Evolutionary conservation across 2,888 invertebrate genomes (phyloP).

Genomic region (Tetramorium bicarinatum): DNA sequence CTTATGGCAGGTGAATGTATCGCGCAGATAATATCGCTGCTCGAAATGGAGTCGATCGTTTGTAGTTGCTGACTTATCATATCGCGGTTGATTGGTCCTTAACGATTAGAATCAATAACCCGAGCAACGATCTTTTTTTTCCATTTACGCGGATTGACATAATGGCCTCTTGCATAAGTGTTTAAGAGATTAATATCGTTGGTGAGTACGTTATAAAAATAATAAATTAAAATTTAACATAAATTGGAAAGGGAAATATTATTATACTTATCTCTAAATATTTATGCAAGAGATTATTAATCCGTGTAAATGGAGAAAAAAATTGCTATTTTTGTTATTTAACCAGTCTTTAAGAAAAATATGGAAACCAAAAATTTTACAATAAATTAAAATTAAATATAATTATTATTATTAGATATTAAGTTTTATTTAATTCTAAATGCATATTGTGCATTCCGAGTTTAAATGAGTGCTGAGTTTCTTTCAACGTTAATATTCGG

Average conservation of each 20-base stretch:
- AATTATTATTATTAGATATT: neutral
- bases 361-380: too few species aligned
- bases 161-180: neutral
- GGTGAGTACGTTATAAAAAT: neutral
- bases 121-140: conserved; percentile 2
- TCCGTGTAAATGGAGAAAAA: too few species aligned
- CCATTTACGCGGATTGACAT: conserved; percentile 17
- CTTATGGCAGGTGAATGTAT: conserved; percentile 51
- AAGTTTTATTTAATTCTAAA: neutral
- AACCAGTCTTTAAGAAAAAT: too few species aligned
- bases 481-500: too few species aligned
- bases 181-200: conserved; percentile 3
- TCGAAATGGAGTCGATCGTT: conserved; percentile 54
- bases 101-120: conserved; percentile 48
- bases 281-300: too few species aligned
- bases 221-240: neutral
- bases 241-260: neutral
- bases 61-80: conserved; percentile 43
- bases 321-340: too few species aligned
- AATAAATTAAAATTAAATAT: neutral
- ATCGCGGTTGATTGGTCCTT: conserved; percentile 50
- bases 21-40: conserved; percentile 50
- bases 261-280: too few species aligned
- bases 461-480: too few species aligned
- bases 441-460: too few species aligned